Base-by-base conservation (phyloP, 2,888 invertebrate species). In the Tetramorium bicarinatum region DNA sequence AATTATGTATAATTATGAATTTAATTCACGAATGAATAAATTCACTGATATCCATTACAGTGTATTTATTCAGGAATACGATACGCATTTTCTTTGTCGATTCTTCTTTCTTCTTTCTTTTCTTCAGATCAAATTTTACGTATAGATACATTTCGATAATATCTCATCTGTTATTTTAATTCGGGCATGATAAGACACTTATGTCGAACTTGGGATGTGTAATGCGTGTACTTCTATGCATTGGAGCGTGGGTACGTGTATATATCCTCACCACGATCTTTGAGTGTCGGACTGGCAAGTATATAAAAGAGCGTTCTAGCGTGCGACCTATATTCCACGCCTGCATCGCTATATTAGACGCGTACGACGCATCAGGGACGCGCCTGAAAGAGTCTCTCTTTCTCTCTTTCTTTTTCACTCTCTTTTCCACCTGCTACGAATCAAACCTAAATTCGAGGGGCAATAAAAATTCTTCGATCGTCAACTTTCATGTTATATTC, bases 281-380 rank as follows among this genome's bases (percentile, higher is more conserved):
- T 76, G 87, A 84, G 88, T 87, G 83, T 83, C 56, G 25, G 79
- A 87, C 84, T 87, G 90, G 86, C 87, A 52, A 77, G 89, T 83
- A 88, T 86, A 88, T 89, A 91, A 89, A 91, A 90, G 85, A 87
- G 85, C 89, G 91, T 85, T 92, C 91, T 92, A 91, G 90, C 88
- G 88, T 89, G 89, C 89, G 92, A 92, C 92, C 92, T 91, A 92
- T 92, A 92, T 92, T 93, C 89, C 88, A 92, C 91, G 91, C 90
- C 89, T 92, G 92, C 91, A 91, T 92, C 89, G 91, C 92, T 91
- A 92, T 92, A 92, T 92, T 92, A 92, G 92, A 92, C 87, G 82
- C 85, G 84, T 82, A 79, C 91, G 85, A 87, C 87, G 90, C 90
- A 85, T 91, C 91, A 90, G 89, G 92, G 90, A 91, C 89, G 87